A percentile compares a stretch with the other conserved stretches of the same genome.
Conservation (phyloP, 2,113 vertebrate genomes). For the Elgaria multicarinata region DNA sequence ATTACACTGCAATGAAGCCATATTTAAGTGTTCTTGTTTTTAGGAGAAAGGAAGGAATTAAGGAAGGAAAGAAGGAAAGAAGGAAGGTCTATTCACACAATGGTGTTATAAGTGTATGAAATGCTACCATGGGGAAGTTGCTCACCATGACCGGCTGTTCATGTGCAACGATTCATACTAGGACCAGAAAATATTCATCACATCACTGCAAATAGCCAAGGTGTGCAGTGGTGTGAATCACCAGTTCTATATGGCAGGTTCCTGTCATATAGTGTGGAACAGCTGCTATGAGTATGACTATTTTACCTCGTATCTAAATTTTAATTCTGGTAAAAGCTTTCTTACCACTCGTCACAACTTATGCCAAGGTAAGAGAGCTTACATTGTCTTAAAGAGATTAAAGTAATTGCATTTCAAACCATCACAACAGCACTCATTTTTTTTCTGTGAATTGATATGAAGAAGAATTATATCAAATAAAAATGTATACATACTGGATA, state of each 20-base stretch:
- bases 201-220: not conserved
- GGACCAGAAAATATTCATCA: not conserved
- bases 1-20: fast-evolving
- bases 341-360: not conserved
- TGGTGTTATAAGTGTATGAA: not conserved
- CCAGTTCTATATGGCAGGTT: not conserved
- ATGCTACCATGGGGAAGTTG: not conserved
- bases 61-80: not conserved
- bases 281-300: not conserved
- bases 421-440: not conserved
- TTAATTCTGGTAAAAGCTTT: not conserved
- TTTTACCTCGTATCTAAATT: not conserved
- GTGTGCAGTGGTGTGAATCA: not conserved
- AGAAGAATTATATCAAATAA: not conserved
- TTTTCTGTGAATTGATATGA: not conserved
- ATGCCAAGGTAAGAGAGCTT: not conserved
- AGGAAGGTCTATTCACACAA: not conserved
- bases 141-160: not conserved
- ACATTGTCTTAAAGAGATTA: not conserved
- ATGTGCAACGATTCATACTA: not conserved
- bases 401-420: not conserved
- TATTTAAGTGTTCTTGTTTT: not conserved
- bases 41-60: not conserved
- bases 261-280: not conserved
- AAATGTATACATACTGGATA: not conserved